Evolutionary conservation across 2,888 invertebrate genomes (phyloP).

Genomic region (Drosophila tanythrix): DNA sequence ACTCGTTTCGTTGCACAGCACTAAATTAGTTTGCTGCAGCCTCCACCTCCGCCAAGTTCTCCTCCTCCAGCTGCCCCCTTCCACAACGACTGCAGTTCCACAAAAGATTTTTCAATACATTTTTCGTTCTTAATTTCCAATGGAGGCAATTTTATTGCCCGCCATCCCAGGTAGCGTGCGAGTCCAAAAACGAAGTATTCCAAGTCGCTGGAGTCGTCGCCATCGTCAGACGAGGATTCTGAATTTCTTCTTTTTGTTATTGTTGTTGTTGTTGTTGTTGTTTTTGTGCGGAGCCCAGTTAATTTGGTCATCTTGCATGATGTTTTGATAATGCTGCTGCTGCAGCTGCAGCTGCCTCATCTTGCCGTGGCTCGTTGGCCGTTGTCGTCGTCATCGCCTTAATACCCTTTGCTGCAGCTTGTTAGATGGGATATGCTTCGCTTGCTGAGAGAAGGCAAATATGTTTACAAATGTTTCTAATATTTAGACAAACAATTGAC

Average conservation of each 20-base stretch:
- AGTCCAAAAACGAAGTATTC: slow-evolving; percentile 29
- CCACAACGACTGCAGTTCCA: slow-evolving; percentile 39
- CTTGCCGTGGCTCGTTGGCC: slow-evolving; percentile 32
- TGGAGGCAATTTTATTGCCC: slow-evolving; percentile 78
- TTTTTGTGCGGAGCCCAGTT: slow-evolving; percentile 54
- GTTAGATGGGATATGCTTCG: not conserved
- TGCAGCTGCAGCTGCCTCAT: slow-evolving; percentile 28
- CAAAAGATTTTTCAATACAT: slow-evolving; percentile 66
- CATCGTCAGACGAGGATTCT: slow-evolving; percentile 35
- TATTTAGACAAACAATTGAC: not conserved
- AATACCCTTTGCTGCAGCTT: slow-evolving; percentile 25
- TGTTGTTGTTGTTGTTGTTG: slow-evolving; percentile 12
- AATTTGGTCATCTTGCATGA: slow-evolving; percentile 83
- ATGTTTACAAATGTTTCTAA: not conserved
- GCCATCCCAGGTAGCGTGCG: slow-evolving; percentile 66
- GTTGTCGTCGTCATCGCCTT: slow-evolving; percentile 22
- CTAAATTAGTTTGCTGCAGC: slow-evolving; percentile 74
- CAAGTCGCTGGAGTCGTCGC: slow-evolving; percentile 41
- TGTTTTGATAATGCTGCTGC: slow-evolving; percentile 79
- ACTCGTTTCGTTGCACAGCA: slow-evolving; percentile 73
- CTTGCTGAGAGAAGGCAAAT: no score
- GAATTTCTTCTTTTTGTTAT: slow-evolving; percentile 21
- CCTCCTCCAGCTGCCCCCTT: not conserved
- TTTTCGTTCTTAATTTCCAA: slow-evolving; percentile 80
- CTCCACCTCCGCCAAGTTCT: slow-evolving; percentile 13